Conservation (phyloP, 2,113 vertebrate genomes). For the Beaufortia kweichowensis region DNA sequence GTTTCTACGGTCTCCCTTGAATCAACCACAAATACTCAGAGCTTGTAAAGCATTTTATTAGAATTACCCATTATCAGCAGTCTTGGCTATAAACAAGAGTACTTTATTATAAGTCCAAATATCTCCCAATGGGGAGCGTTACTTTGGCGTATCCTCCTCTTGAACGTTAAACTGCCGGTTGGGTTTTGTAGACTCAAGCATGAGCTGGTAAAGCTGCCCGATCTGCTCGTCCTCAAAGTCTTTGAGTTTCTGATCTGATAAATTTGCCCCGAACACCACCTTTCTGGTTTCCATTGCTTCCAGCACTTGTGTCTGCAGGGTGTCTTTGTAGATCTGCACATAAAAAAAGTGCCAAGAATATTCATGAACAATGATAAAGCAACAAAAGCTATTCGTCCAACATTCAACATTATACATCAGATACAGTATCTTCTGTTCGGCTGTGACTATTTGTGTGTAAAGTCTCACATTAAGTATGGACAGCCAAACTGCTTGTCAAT, state of each 20-base stretch:
- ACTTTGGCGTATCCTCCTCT: constrained; percentile 66
- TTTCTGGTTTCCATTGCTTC: constrained; percentile 62
- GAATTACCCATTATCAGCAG: background rate
- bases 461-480: too few relatives aligned
- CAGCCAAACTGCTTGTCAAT: background rate
- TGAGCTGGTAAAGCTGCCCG: constrained; percentile 87
- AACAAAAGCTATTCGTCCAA: too few relatives aligned
- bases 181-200: constrained; percentile 87
- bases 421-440: too few relatives aligned
- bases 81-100: constrained; percentile 11
- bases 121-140: constrained; percentile 33
- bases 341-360: background rate
- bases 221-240: constrained; percentile 86
- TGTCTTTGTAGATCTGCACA: constrained; percentile 68
- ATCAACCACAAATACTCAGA: background rate
- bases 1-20: background rate
- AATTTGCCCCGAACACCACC: constrained; percentile 71
- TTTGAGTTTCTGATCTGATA: constrained; percentile 78
- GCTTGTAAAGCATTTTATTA: background rate
- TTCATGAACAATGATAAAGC: background rate
- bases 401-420: too few relatives aligned
- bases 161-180: constrained; percentile 76
- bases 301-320: constrained; percentile 75
- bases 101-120: constrained; percentile 1
- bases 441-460: too few relatives aligned